Evolutionary conservation across 2,888 invertebrate species (phyloP).

Genomic region (Aethes cnicana): DNA sequence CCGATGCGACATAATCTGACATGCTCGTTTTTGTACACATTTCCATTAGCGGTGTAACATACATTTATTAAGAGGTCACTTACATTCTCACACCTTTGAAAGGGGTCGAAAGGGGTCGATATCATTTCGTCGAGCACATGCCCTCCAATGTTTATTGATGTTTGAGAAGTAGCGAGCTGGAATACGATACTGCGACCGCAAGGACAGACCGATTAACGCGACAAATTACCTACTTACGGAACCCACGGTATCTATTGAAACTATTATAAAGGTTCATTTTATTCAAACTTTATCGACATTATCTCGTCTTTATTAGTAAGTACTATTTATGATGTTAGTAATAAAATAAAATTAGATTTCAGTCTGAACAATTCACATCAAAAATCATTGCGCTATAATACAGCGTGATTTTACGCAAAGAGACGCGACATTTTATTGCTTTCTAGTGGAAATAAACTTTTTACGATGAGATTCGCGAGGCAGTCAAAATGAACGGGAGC

Average conservation of each 20-base stretch:
- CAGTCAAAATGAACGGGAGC: neutral
- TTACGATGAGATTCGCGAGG: slow-evolving; percentile 20
- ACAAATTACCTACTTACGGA: slow-evolving; percentile 39
- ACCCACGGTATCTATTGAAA: neutral
- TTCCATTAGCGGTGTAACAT: neutral
- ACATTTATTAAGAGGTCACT: neutral
- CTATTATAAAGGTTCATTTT: too few species aligned
- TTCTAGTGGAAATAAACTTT: slow-evolving; percentile 36
- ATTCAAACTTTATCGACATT: too few species aligned
- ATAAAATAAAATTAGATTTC: too few species aligned
- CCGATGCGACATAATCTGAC: slow-evolving; percentile 8
- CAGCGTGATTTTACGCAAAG: neutral
- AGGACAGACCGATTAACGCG: slow-evolving; percentile 49
- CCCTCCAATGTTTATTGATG: slow-evolving; percentile 31
- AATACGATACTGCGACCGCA: slow-evolving; percentile 45
- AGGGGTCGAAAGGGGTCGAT: slow-evolving; percentile 11
- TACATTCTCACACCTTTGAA: slow-evolving; percentile 1
- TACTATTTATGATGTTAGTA: too few species aligned
- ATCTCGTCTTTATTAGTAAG: too few species aligned
- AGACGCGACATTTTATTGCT: slow-evolving; percentile 49
- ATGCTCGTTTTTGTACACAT: neutral
- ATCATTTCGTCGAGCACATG: slow-evolving; percentile 23
- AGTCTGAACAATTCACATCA: too few species aligned
- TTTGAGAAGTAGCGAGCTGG: slow-evolving; percentile 18
- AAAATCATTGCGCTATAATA: neutral